phyloP scores from a whole-genome alignment of 2,797 vertebrate species.

The Neosalanx taihuensis region DNA sequence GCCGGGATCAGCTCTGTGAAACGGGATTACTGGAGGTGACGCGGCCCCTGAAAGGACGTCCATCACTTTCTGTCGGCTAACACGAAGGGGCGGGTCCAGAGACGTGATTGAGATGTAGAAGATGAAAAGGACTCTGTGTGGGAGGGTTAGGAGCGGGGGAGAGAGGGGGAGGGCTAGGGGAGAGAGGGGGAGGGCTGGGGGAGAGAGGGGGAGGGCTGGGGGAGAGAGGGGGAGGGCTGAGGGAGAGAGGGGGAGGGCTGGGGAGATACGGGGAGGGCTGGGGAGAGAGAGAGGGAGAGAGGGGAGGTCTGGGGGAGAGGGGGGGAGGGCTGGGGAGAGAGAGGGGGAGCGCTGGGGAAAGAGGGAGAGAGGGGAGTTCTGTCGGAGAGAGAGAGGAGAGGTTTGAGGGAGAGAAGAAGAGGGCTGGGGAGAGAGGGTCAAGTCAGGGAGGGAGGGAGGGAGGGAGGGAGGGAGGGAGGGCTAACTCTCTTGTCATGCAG shows the following conservation, averaged over 20 bases:
- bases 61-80: slow-evolving; percentile 90
- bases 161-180: not conserved
- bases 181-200: slow-evolving; percentile 18
- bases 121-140: slow-evolving; percentile 71
- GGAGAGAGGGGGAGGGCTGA: not conserved
- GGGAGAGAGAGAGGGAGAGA: not conserved
- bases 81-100: slow-evolving; percentile 83
- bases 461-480: no score
- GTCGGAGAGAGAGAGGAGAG: no score
- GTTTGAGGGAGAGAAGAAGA: no score
- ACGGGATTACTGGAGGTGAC: slow-evolving; percentile 99
- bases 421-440: no score
- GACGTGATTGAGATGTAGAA: slow-evolving; percentile 94
- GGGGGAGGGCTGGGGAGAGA: no score
- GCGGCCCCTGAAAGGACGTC: slow-evolving; percentile 93
- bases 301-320: not conserved
- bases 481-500: slow-evolving; percentile 82
- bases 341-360: no score
- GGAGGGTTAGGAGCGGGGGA: not conserved
- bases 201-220: slow-evolving; percentile 2
- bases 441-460: no score
- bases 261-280: not conserved
- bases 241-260: not conserved
- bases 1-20: slow-evolving; percentile 96
- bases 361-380: no score